These are phyloP conservation scores for Heliconius ethilla DNA, from an alignment of 2,888 invertebrate genomes.

Conservation along the genomic window DNA sequence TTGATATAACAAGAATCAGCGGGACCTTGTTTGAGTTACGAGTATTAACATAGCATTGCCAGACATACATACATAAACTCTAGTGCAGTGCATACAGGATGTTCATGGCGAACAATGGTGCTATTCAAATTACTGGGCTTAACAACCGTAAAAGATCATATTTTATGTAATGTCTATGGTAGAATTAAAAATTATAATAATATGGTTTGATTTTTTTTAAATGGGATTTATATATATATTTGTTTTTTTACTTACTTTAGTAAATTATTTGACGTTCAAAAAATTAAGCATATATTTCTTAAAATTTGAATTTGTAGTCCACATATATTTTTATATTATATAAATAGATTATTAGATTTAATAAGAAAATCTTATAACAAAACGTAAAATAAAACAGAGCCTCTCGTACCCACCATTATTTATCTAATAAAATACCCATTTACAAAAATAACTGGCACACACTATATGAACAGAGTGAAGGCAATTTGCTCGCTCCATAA, in stretches of 20 bases:
- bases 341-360: neutral
- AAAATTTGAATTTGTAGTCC: too few species aligned
- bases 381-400: neutral
- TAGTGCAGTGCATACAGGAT: too few species aligned
- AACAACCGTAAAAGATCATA: neutral
- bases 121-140: neutral
- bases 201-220: too few species aligned
- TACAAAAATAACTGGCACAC: constrained; percentile 15
- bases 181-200: too few species aligned
- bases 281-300: too few species aligned
- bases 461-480: neutral
- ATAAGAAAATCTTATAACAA: neutral
- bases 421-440: constrained; percentile 22
- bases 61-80: neutral
- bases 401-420: neutral
- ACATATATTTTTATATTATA: too few species aligned
- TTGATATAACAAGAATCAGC: neutral
- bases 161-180: too few species aligned
- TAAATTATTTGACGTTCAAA: too few species aligned
- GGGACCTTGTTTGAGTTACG: neutral
- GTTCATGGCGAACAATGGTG: neutral
- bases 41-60: neutral
- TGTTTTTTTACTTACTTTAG: too few species aligned
- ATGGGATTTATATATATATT: too few species aligned
- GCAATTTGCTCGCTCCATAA: constrained; percentile 24